Evolutionary conservation across 2,113 vertebrate species (phyloP), one percentile per base, ranked within the genome.

Genomic region (Procavia capensis): DNA sequence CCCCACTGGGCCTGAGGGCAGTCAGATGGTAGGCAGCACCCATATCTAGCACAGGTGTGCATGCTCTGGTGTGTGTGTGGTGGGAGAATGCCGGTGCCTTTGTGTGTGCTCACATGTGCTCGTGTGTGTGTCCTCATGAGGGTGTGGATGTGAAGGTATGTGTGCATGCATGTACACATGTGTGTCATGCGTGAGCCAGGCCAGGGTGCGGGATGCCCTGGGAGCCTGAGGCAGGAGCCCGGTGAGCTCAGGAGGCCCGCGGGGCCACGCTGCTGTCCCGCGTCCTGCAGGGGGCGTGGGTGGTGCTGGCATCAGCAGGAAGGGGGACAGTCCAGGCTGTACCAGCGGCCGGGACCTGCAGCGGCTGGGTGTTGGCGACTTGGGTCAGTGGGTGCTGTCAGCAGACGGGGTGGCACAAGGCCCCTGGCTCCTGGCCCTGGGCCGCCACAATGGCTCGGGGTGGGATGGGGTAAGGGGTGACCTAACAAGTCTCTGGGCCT

Each of bases 201-300:
- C 9, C 4, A 3, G 82, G 54, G 5, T 4, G 11, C 70, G 39
- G 61, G 83, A 27, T 1, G 1, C 45, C 5, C 16, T 43, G 82
- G 72, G 90, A 57, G 45, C 43, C 8, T 34, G 0, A 64, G 64
- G 64, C 1, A 25, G 90, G 54, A 72, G n/a, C n/a, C 29, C 43
- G 8, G 4, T 29, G 13, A 50, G 47, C 25, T 61, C 61, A 6
- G 36, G 25, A 1, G 0, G 9, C 72, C 43, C 50, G 34, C 16
- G 24, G 25, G 43, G 45, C 31, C 16, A 70, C 36, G 2, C 5
- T 8, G 0, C 19, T 1, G 2, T 24, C 64, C 27, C 0, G 0
- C 2, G 9, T 9, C 78, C 61, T 4, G 0, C 50, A 66, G 17
- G 45, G 31, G 0, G 1, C 0, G 36, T 11, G 10, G 24, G 13